Evolutionary conservation across 2,888 invertebrate species (phyloP).

Genomic region (Tethea ocularis): DNA sequence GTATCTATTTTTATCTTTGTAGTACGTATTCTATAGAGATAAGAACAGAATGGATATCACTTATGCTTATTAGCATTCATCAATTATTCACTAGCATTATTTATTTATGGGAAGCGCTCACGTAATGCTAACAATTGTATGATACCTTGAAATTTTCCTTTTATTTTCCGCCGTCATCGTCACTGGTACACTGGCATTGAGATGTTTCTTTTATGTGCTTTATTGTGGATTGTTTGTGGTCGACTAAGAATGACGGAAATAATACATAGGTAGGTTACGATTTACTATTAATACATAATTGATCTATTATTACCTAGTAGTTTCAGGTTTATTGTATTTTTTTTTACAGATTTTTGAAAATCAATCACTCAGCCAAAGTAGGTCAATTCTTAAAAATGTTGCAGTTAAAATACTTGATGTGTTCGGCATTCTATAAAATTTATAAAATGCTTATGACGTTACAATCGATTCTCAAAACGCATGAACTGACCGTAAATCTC

Average conservation of each 20-base stretch:
- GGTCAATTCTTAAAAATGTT: too few relatives aligned
- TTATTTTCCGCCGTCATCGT: neutral
- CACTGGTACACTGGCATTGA: conserved; percentile 1
- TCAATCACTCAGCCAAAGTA: too few relatives aligned
- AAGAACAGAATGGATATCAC: neutral
- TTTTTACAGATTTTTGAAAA: too few relatives aligned
- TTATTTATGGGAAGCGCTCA: conserved; percentile 1
- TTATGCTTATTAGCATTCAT: conserved; percentile 1
- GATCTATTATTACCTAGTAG: too few relatives aligned
- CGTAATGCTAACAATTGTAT: conserved; percentile 1
- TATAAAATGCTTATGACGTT: too few relatives aligned
- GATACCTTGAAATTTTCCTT: conserved; percentile 1
- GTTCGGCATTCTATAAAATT: neutral
- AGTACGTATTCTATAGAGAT: neutral
- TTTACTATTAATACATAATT: too few relatives aligned
- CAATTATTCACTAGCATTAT: neutral
- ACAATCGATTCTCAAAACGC: too few relatives aligned
- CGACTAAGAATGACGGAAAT: neutral
- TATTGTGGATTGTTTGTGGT: neutral
- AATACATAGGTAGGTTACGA: neutral
- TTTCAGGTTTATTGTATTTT: too few relatives aligned
- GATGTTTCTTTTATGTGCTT: neutral
- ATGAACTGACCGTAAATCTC: neutral
- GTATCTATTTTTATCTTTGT: too few relatives aligned
- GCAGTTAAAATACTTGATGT: neutral